phyloP scores from a whole-genome alignment of 2,797 vertebrate species.

The Chiloscyllium punctatum region DNA sequence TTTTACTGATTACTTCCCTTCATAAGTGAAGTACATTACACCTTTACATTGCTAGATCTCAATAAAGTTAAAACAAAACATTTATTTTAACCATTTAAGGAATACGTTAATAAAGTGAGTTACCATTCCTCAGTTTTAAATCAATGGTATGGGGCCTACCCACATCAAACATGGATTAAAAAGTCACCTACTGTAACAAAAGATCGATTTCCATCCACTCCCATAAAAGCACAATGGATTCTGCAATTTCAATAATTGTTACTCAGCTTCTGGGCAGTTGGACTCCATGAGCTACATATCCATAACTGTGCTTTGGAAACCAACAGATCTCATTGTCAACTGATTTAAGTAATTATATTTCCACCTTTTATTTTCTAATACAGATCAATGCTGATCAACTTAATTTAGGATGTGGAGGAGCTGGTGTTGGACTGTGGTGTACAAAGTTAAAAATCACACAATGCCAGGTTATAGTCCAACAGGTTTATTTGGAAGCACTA shows the following conservation, averaged over 20 bases:
- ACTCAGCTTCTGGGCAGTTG: not conserved
- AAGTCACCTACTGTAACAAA: conserved; percentile 13
- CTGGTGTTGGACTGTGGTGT: no score
- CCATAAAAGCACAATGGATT: not conserved
- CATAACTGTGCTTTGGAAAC: not conserved
- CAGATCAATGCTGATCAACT: not conserved
- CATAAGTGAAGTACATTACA: not conserved
- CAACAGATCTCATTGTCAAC: not conserved
- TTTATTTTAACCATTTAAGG: not conserved
- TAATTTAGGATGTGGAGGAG: not conserved
- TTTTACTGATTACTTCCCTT: not conserved
- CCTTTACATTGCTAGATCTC: not conserved
- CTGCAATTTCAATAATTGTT: not conserved
- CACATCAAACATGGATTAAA: not conserved
- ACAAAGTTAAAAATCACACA: no score
- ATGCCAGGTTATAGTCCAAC: no score
- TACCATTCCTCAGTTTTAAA: not conserved
- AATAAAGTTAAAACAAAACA: not conserved
- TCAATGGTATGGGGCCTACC: not conserved
- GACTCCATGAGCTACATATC: not conserved
- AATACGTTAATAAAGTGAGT: not conserved
- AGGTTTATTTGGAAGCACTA: no score
- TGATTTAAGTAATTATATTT: not conserved
- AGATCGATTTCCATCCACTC: not conserved
- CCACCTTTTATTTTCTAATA: not conserved